Evolutionary conservation across 2,113 vertebrate genomes (phyloP), one percentile per base, ranked within the genome.

Genomic region (Neogobius melanostomus): DNA sequence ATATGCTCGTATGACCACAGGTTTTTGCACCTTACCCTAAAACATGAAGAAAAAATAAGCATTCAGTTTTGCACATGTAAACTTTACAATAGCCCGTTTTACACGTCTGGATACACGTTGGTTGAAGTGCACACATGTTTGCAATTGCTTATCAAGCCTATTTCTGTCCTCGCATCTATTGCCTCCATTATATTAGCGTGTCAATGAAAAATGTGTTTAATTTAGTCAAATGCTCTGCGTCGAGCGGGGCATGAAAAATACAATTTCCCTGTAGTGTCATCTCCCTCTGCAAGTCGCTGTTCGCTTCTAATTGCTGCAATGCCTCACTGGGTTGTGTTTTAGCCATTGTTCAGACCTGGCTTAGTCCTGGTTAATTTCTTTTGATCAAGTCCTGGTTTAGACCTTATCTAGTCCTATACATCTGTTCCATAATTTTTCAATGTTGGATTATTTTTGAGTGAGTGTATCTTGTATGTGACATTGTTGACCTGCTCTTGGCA

Each of bases 201-300:
- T 76, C 74, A 76, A 74, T 92, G 90, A 93, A 90, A 83, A 87
- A 92, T 90, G 85, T 74, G 77, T 92, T 93, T 92, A 91, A 92
- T 93, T 92, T 92, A 84, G 84, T 81, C 75, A 86, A 90, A 89
- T 82, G 82, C 50, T 79, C 77, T 68, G 66, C 72, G 79, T 88
- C 79, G 66, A 17, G 52, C 50, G 66, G 50, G 10, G 64, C 44
- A 47, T 16, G 80, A 74, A 81, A 84, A 81, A 79, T 76, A 82
- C 83, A 76, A 86, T 91, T 91, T 91, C 89, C 89, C 90, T 64
- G 82, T 82, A 84, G 90, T 90, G 89, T 87, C 81, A 84, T 92
- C 85, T 90, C 75, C 75, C 82, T 82, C 73, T 91, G 87, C 85
- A 85, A 87, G 76, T 86, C 71, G 87, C 84, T 84, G 84, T 86